A percentile compares a stretch with the other conserved stretches of the same genome.
These are phyloP conservation scores for Drosophila tripunctata DNA, from an alignment of 2,888 invertebrate species.

Conservation along the genomic window DNA sequence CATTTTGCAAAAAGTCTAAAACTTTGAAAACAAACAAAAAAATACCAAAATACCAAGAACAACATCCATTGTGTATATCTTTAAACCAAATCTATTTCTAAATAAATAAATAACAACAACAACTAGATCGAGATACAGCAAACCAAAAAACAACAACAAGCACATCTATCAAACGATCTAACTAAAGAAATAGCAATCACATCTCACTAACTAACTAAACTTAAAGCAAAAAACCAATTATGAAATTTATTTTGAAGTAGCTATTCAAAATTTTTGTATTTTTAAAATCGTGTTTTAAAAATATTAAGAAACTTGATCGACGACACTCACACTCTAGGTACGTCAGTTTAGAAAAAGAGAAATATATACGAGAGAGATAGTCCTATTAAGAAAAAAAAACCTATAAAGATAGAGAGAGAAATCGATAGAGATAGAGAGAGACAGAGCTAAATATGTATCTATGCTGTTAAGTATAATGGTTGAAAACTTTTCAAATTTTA, in stretches of 20 bases:
- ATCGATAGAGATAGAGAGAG: slow-evolving; percentile 28
- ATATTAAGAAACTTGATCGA: slow-evolving; percentile 66
- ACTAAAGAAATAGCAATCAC: slow-evolving; percentile 7
- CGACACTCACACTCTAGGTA: slow-evolving; percentile 14
- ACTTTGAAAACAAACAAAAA: slow-evolving; percentile 25
- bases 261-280: slow-evolving; percentile 61
- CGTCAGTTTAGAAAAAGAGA: slow-evolving; percentile 18
- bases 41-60: slow-evolving; percentile 69
- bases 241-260: slow-evolving; percentile 35
- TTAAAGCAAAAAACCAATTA: background rate
- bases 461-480: slow-evolving; percentile 64
- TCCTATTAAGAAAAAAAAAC: slow-evolving; percentile 12
- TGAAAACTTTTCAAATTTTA: slow-evolving; percentile 70
- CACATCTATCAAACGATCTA: slow-evolving; percentile 24
- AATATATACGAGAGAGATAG: slow-evolving; percentile 12
- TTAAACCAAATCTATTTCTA: slow-evolving; percentile 66
- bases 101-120: slow-evolving; percentile 78
- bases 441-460: slow-evolving; percentile 50
- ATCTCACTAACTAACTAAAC: slow-evolving; percentile 2
- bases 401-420: slow-evolving; percentile 5
- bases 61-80: slow-evolving; percentile 73
- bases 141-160: slow-evolving; percentile 36
- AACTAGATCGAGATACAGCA: slow-evolving; percentile 51
- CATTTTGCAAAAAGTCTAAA: slow-evolving; percentile 45
- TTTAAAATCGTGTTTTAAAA: slow-evolving; percentile 73